Base-by-base conservation (phyloP, 2,797 vertebrate species). In the Ctenopoma multispine region DNA sequence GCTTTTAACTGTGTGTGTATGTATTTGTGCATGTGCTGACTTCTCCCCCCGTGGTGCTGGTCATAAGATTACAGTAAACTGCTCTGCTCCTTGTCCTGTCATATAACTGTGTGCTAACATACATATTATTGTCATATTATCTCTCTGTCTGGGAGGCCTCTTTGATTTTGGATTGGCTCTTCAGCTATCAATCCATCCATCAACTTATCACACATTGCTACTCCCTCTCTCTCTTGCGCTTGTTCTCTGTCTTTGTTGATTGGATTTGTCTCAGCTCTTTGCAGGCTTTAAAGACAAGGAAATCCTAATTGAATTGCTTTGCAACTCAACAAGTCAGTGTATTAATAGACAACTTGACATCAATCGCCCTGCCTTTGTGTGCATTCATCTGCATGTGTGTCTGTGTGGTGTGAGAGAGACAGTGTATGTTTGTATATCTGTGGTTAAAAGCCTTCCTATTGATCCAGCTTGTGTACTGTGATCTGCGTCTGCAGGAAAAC, bases 281-380 rank as follows among this genome's bases (percentile, higher is more conserved):
- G 86, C 85, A 50, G 76, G 88, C 85, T 91, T 92, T 91, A 92
- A 92, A 93, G 90, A 94, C 87, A 90, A 88, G 87, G 83, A 90
- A 91, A 93, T 93, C 90, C 91, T 94, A 94, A 95, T 95, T 94
- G 92, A 95, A 95, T 94, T 94, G 92, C 90, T 92, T 91, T 92
- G 90, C 90, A 92, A 93, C 90, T 92, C 89, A 79, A 82, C 85
- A 88, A 89, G 87, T 75, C 79, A 86, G 87, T 92, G 89, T 93
- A 94, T 94, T 95, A 94, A 93, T 90, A 93, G 92, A 90, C 90
- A 91, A 86, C 70, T 92, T 92, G 90, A 93, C 92, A 94, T 94
- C 90, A 93, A 88, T 94, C 92, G 76, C 74, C 68, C 82, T 64
- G 70, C 76, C 66, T 87, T 81, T 84, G 82, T 84, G 82, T 56